Evolutionary conservation across 2,113 vertebrate genomes (phyloP).

Genomic region (Acanthisitta chloris): DNA sequence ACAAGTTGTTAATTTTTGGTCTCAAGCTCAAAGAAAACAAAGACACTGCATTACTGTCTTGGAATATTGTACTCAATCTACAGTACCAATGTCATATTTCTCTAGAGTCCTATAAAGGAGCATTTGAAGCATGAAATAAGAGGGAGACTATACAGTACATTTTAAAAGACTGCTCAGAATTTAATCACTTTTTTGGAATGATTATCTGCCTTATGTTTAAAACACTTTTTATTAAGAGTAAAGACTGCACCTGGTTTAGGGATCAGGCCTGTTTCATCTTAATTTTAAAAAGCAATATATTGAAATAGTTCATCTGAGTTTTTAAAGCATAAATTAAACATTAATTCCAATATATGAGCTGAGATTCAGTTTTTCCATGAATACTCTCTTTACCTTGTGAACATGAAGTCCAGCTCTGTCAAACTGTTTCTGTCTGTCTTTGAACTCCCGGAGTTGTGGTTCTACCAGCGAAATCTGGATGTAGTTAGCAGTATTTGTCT

Average conservation of each 20-base stretch:
- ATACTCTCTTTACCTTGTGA: slow-evolving; percentile 70
- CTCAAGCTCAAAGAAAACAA: background rate
- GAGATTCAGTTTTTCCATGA: background rate
- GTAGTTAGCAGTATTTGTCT: accelerated
- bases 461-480: background rate
- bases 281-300: background rate
- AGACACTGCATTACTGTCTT: background rate
- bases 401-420: slow-evolving; percentile 34
- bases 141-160: background rate
- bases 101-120: background rate
- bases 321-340: background rate
- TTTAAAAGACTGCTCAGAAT: background rate
- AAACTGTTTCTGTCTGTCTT: slow-evolving; percentile 15
- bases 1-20: background rate
- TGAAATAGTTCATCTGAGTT: background rate
- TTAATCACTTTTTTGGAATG: background rate
- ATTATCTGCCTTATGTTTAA: background rate
- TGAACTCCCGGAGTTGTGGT: background rate
- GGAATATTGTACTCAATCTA: background rate
- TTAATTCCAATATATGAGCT: background rate
- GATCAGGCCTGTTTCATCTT: background rate
- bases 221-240: background rate
- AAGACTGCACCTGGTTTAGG: background rate
- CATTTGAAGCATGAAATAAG: background rate
- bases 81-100: background rate